A percentile compares a stretch with the other conserved stretches of the same genome.
These are phyloP conservation scores for Aleiodes alternator DNA, from an alignment of 2,888 invertebrate species.

Conservation along the genomic window DNA sequence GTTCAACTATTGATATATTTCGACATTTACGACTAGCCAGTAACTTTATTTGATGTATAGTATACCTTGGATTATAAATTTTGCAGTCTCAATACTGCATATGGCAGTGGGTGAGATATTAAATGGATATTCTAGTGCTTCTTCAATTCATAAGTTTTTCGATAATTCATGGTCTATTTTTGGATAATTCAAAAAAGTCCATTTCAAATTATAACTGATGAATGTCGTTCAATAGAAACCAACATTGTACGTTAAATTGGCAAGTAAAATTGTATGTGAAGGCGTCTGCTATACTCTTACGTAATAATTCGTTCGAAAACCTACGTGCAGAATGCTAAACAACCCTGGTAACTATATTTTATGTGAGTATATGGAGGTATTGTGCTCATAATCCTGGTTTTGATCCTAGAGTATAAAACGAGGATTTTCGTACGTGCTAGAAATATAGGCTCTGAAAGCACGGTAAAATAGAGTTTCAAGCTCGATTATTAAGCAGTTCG, in stretches of 20 bases:
- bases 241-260: too few species aligned
- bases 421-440: conserved; percentile 25
- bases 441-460: conserved; percentile 23
- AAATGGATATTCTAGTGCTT: conserved; percentile 8
- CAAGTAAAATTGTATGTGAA: too few species aligned
- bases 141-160: neutral
- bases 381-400: conserved; percentile 40
- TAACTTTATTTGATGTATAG: conserved; percentile 69
- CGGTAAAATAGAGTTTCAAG: conserved; percentile 39
- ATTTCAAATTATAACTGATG: too few species aligned
- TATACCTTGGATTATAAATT: conserved; percentile 67
- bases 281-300: neutral
- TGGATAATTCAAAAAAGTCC: too few species aligned
- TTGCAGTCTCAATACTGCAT: conserved; percentile 58
- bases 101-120: conserved; percentile 39
- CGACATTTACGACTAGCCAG: conserved; percentile 70
- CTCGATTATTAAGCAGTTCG: conserved; percentile 41
- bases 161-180: too few species aligned
- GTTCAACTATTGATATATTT: conserved; percentile 70
- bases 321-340: conserved; percentile 17
- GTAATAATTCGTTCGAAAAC: conserved; percentile 40
- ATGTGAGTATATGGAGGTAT: conserved; percentile 35
- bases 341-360: conserved; percentile 36
- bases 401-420: conserved; percentile 28
- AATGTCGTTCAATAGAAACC: too few species aligned